Conservation (phyloP, 2,797 vertebrate genomes). For the Gymnopithys bicolor region DNA sequence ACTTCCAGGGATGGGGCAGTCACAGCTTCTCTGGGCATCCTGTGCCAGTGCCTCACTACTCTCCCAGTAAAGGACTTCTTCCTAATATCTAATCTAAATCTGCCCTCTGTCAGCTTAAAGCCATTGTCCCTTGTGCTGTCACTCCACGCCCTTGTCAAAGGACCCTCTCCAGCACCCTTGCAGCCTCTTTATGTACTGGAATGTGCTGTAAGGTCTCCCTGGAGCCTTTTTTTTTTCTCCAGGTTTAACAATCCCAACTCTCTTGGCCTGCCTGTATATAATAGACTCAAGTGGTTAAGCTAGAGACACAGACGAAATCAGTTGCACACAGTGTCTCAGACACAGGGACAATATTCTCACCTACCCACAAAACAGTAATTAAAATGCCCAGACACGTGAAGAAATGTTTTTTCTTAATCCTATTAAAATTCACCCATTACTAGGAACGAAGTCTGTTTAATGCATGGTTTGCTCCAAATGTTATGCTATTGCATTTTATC, state of each 20-base stretch:
- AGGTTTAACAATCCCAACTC: not conserved
- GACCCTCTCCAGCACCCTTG: not conserved
- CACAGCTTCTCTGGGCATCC: not conserved
- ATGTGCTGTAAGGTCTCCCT: not conserved
- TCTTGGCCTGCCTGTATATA: not conserved
- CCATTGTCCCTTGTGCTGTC: not conserved
- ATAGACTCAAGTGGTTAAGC: not conserved
- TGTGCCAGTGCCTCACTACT: not conserved
- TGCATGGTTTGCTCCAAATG: not conserved
- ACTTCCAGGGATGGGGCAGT: not conserved
- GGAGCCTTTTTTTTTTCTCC: not conserved
- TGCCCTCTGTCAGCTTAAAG: not conserved
- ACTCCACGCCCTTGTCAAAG: not conserved
- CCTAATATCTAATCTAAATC: not conserved
- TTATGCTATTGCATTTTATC: not conserved
- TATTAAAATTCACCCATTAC: constrained; percentile 7
- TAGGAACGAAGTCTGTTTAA: not conserved
- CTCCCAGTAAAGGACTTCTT: not conserved
- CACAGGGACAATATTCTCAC: not conserved
- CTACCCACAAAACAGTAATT: not conserved
- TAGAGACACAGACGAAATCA: not conserved
- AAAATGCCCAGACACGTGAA: not conserved
- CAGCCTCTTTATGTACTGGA: not conserved
- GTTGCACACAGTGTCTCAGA: not conserved
- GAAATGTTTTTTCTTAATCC: not conserved